Conservation (phyloP, 2,797 vertebrate genomes). For the Sebastes hubbsi region DNA sequence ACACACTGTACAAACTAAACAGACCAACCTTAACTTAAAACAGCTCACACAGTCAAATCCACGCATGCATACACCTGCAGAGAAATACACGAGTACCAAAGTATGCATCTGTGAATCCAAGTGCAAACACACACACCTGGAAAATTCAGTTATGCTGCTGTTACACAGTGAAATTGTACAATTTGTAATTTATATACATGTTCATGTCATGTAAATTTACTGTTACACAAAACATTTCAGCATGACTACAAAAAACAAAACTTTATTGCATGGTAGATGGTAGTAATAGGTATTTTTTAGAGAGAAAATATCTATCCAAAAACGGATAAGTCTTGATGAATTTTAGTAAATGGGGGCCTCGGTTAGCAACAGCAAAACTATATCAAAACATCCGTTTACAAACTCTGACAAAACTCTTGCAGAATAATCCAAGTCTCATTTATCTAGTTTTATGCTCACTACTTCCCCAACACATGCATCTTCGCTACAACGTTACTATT, state of each 20-base stretch:
- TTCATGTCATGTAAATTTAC: neutral
- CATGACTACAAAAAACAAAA: neutral
- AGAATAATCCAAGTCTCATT: too few relatives aligned
- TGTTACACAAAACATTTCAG: neutral
- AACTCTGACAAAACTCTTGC: too few relatives aligned
- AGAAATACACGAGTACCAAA: constrained; percentile 23
- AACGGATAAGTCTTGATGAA: too few relatives aligned
- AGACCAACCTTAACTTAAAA: constrained; percentile 8
- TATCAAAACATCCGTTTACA: too few relatives aligned
- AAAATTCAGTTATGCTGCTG: neutral
- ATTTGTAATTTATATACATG: neutral
- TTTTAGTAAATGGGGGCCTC: too few relatives aligned
- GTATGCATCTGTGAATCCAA: constrained; percentile 26
- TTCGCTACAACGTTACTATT: too few relatives aligned
- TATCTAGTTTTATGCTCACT: too few relatives aligned
- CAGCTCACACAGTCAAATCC: constrained; percentile 7
- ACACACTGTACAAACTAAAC: constrained; percentile 31
- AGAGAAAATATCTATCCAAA: too few relatives aligned
- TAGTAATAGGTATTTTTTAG: neutral
- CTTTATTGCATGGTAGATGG: neutral
- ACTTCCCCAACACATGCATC: too few relatives aligned
- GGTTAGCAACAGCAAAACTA: too few relatives aligned
- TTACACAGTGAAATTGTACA: neutral
- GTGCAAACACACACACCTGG: constrained; percentile 41
- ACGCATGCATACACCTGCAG: constrained; percentile 48